Percentiles rank a stretch among this genome's conserved stretches.
Evolutionary conservation across 2,888 invertebrate species (phyloP).

Genomic region (Archaeoteleia sp.): DNA sequence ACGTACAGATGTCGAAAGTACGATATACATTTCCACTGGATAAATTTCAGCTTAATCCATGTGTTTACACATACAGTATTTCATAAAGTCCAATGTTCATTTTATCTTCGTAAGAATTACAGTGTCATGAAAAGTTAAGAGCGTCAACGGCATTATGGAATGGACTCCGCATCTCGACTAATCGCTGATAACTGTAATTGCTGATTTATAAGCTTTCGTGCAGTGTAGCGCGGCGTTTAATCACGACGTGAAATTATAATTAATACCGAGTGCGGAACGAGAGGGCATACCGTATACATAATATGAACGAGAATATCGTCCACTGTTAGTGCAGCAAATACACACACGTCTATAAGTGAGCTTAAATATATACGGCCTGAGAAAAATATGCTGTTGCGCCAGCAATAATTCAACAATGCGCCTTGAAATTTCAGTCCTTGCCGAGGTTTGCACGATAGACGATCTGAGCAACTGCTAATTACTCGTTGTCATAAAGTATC

Average conservation of each 20-base stretch:
- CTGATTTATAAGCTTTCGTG: conserved; percentile 53
- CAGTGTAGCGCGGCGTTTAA: conserved; percentile 43
- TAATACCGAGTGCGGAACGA: conserved; percentile 43
- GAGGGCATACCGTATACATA: conserved; percentile 32
- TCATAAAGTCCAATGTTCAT: no score
- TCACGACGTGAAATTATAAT: conserved; percentile 56
- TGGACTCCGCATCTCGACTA: conserved; percentile 37
- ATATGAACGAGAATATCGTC: conserved; percentile 49
- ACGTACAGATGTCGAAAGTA: no score
- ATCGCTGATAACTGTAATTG: conserved; percentile 55
- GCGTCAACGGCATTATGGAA: conserved; percentile 31
- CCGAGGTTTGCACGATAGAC: conserved; percentile 41
- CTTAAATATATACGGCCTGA: conserved; percentile 20
- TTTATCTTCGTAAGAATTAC: neutral
- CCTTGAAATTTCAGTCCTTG: conserved; percentile 51
- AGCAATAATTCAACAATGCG: conserved; percentile 55
- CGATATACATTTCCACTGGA: no score
- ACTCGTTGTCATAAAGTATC: conserved; percentile 55
- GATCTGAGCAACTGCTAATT: conserved; percentile 48
- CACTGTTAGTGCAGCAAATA: conserved; percentile 9
- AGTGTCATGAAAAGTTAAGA: conserved; percentile 12
- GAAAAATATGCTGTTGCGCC: conserved; percentile 29
- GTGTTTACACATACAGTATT: no score
- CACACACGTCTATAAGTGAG: neutral
- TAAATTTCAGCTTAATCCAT: no score